Percentiles rank a stretch among this genome's conserved stretches.
Conservation (phyloP, 64 coral and sea anemone genomes). For the Acropora yongei region DNA sequence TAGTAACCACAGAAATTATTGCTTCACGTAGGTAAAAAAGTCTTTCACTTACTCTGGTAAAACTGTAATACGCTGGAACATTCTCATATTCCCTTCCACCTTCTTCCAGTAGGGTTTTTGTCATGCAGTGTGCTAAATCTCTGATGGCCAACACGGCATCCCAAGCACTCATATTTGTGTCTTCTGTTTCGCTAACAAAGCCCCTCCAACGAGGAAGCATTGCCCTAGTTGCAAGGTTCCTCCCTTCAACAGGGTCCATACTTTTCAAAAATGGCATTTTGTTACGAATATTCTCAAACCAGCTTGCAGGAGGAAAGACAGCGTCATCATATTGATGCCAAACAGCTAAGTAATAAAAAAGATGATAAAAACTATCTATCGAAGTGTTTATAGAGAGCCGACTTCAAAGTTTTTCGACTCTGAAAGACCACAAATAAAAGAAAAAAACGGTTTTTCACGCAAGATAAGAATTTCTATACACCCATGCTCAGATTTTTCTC, state of each 20-base stretch:
- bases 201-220: constrained; percentile 64
- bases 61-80: background rate
- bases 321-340: constrained; percentile 70
- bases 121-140: constrained; percentile 47
- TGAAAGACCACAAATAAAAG: too few relatives aligned
- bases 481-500: too few relatives aligned
- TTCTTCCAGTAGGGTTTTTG: background rate
- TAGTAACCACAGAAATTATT: too few relatives aligned
- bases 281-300: constrained; percentile 8
- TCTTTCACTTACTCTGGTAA: background rate
- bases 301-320: constrained; percentile 21
- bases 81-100: background rate
- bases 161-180: constrained; percentile 14
- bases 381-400: background rate
- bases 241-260: constrained; percentile 36
- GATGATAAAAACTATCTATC: rapidly evolving
- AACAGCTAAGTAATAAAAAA: constrained; percentile 16
- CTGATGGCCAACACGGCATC: background rate
- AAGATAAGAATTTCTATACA: too few relatives aligned
- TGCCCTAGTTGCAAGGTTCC: constrained; percentile 50
- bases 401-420: too few relatives aligned
- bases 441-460: too few relatives aligned
- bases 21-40: too few relatives aligned
- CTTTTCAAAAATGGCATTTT: constrained; percentile 28
- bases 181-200: background rate